phyloP scores from a whole-genome alignment of 2,888 invertebrate species.

The Argyra leucocephala region DNA sequence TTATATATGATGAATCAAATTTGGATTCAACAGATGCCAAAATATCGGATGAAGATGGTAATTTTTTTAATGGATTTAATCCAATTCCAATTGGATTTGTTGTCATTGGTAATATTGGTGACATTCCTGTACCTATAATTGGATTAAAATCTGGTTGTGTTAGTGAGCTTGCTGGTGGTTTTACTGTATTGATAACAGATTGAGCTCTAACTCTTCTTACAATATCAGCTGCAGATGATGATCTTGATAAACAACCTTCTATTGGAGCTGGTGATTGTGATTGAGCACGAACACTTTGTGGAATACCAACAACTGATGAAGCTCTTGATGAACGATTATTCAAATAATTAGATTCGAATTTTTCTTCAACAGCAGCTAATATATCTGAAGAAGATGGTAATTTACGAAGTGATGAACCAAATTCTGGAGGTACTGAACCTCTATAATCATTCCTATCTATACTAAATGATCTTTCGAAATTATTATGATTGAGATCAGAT shows the following conservation, averaged over 20 bases:
- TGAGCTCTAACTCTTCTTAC: not conserved
- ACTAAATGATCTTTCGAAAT: not conserved
- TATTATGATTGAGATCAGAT: not conserved
- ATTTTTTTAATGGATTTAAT: not conserved
- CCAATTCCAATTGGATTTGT: not conserved
- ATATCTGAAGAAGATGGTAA: conserved; percentile 3
- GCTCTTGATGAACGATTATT: not conserved
- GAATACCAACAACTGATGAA: not conserved
- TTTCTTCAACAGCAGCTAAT: not conserved
- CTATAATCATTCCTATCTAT: not conserved
- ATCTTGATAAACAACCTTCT: not conserved
- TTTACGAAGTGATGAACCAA: not conserved
- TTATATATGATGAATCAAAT: not conserved
- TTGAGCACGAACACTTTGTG: not conserved
- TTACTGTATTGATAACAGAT: not conserved
- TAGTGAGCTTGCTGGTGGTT: not conserved
- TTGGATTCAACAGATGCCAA: not conserved
- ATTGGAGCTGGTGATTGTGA: not conserved
- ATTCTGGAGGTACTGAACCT: not conserved
- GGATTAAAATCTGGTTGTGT: not conserved
- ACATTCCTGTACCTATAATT: not conserved
- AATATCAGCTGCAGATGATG: not conserved
- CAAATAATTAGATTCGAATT: conserved; percentile 3
- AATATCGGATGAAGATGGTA: not conserved
- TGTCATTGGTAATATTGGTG: not conserved